Base-by-base conservation (phyloP, 2,797 vertebrate species). In the Tarsius wallacei region DNA sequence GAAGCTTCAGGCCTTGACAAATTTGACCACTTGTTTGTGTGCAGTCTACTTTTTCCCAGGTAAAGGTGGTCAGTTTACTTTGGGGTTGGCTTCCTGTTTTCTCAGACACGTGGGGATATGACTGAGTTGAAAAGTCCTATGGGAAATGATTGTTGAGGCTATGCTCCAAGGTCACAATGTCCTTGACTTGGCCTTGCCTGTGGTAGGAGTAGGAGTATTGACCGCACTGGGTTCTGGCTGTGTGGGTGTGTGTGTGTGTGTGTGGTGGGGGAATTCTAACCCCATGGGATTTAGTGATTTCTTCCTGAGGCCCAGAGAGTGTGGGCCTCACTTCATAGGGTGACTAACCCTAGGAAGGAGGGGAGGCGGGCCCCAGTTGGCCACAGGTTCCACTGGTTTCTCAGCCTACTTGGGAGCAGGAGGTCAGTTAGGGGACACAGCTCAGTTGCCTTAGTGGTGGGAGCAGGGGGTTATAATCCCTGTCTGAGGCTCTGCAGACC, bases 81-180 rank as follows among this genome's bases (percentile, higher is more conserved):
- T 59, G 80, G 28, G 74, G 33, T 83, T 90, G 66, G 57, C 83
- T 96, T 97, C 87, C 89, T 96, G 76, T 96, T 97, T 97, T 93
- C 76, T 93, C 77, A 77, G 49, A 90, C 61, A 93, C 90, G 76
- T 97, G 81, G 93, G 64, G 47, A 70, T 73, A 66, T 15, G 74
- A 49, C 83, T 70, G 55, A 86, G 57, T 55, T 82, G 63, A 95
- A 90, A 73, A 82, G 55, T 87, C 81, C 73, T 85, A 31, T 71
- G 77, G 86, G 82, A 77, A 93, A 64, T 94, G 66, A 87, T 59
- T 70, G 24, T 81, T 96, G 87, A 89, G 83, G 78, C 55, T 63
- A 53, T 83, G n/a, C 17, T n/a, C 11, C 61, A 36, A 53, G 42
- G 59, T 76, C 64, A 31, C 71, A 21, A 21, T 87, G 74, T 57